Base-by-base conservation (phyloP, 2,888 invertebrate genomes). In the Calliopum simillimum region DNA sequence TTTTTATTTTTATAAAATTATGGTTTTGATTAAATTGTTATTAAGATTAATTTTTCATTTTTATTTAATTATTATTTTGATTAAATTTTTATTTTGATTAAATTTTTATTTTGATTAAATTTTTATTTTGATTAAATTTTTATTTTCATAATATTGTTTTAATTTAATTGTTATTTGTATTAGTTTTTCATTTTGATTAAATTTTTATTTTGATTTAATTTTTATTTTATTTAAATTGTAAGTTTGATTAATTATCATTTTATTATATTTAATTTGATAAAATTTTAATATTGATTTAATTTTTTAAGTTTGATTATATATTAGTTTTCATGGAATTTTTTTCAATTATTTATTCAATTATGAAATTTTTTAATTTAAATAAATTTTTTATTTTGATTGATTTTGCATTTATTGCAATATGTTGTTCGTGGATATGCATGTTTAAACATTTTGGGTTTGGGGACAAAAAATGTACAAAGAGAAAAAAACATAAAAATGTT, bases 401-500 rank as follows among this genome's bases (percentile, higher is more conserved):
- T 13, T 66, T 64, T 46, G 44, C 8, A 8, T 33, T 33, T 1
- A 33, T 33, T 33, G 16, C 16, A 11, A 33, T 65, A 12, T 21
- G 19, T 55, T 19, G 64, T 19, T 64, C 51, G 51, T 11, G 16
- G 16, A 16, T 33, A 1, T 33, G 33, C 8, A 33, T 55, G 21
- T 67, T 16, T 43, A 46, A 25, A 67, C 44, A 47, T 72, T 71
- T 74, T 71, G 51, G 62, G 44, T 69, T 41, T 53, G 69, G 72
- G 66, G 67, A 70, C 74, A 72, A 59, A 73, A 75, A 75, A 76
- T 76, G 74, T 76, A 76, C 76, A 76, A 74, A 77, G 75, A 76
- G 55, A 66, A 76, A 77, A 74, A 76, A 76, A 76, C 71, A 77
- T 76, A 72, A 74, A 75, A 74, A 76, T 76, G 76, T 75, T 76